A percentile compares a stretch with the other conserved stretches of the same genome.
Conservation (phyloP, 2,888 invertebrate genomes). For the Cataglyphis rosenhaueri region DNA sequence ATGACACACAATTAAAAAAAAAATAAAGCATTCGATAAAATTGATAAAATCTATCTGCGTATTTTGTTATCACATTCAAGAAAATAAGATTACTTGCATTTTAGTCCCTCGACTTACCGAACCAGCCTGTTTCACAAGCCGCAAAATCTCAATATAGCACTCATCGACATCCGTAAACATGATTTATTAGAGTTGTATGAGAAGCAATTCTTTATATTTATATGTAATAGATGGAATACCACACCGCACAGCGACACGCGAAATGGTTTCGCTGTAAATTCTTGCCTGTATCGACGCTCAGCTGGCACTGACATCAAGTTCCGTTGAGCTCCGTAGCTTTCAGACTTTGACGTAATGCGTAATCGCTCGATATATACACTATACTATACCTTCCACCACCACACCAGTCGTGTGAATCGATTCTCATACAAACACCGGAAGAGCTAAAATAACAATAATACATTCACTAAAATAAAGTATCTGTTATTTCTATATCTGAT, state of each 20-base stretch:
- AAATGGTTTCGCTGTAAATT: background rate
- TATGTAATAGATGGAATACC: background rate
- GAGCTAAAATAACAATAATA: background rate
- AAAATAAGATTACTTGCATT: background rate
- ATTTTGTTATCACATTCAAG: background rate
- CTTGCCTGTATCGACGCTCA: background rate
- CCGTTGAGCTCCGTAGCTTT: background rate
- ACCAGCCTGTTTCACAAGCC: constrained; percentile 90
- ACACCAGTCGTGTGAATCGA: background rate
- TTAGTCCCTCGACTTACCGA: constrained; percentile 85
- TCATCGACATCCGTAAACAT: constrained; percentile 86
- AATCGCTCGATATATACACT: background rate
- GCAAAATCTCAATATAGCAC: constrained; percentile 89
- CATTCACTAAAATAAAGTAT: background rate
- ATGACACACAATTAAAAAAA: background rate
- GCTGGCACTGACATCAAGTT: background rate
- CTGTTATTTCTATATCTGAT: background rate
- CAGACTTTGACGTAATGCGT: background rate
- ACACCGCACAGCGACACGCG: background rate
- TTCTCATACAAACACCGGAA: background rate
- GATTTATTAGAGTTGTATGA: background rate
- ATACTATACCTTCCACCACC: background rate
- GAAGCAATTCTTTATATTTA: background rate
- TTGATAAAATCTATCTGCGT: background rate
- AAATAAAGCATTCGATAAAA: background rate